A percentile compares a stretch with the other conserved stretches of the same genome.
phyloP scores from a whole-genome alignment of 2,888 invertebrate species.

The Macroteleia sp. region DNA sequence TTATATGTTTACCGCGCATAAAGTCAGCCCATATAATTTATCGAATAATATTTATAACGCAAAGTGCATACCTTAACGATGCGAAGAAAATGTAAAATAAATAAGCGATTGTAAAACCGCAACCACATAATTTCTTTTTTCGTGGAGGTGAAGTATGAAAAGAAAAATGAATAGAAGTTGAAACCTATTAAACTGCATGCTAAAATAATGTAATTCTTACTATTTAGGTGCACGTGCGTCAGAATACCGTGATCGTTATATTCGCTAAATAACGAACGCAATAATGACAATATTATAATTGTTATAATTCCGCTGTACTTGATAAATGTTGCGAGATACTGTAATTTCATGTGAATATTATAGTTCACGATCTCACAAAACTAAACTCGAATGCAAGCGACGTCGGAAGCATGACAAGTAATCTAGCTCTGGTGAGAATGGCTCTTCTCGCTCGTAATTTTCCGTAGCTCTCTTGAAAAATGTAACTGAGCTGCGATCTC shows the following conservation, averaged over 20 bases:
- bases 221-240: conserved; percentile 1
- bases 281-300: conserved; percentile 45
- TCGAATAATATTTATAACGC: conserved; percentile 9
- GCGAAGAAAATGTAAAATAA: conserved; percentile 2
- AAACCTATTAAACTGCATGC: not conserved
- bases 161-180: not conserved
- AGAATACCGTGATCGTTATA: conserved; percentile 18
- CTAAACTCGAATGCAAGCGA: conserved; percentile 50
- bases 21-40: not conserved
- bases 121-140: not conserved
- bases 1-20: conserved; percentile 5
- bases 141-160: not conserved
- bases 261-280: conserved; percentile 36
- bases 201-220: conserved; percentile 12
- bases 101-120: conserved; percentile 2
- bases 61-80: not conserved
- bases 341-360: conserved; percentile 54
- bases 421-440: conserved; percentile 56
- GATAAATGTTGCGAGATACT: conserved; percentile 48
- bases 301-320: conserved; percentile 35
- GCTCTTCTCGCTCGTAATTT: conserved; percentile 55
- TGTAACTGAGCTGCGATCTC: conserved; percentile 47
- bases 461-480: conserved; percentile 56
- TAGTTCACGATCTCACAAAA: conserved; percentile 42
- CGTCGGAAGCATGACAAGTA: conserved; percentile 62